phyloP scores from a whole-genome alignment of 2,113 vertebrate genomes.

The Pao palembangensis region DNA sequence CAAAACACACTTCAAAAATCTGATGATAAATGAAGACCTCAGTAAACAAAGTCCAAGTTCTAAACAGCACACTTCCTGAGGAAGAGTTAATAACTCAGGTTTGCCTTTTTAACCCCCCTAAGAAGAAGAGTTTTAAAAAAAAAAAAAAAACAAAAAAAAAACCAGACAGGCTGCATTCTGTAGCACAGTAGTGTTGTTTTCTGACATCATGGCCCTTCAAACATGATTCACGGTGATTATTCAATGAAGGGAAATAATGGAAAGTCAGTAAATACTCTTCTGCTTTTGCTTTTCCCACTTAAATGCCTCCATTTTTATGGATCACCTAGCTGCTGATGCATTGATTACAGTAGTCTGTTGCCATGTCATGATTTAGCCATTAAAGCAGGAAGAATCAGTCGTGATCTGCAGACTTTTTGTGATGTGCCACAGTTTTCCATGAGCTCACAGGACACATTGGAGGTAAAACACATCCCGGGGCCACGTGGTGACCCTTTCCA shows the following conservation, averaged over 20 bases:
- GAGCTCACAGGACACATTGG: constrained; percentile 53
- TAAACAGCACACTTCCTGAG: constrained; percentile 20
- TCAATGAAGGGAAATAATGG: not conserved
- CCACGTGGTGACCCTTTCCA: constrained; percentile 22
- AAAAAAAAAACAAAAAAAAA: not conserved
- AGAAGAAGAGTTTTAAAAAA: not conserved
- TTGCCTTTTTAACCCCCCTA: constrained; percentile 22
- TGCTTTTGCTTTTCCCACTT: not conserved
- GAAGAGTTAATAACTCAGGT: constrained; percentile 36
- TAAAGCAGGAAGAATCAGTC: constrained; percentile 43
- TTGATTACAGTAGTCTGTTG: constrained; percentile 38
- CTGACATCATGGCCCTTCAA: not conserved
- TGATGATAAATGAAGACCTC: constrained; percentile 31
- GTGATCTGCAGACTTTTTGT: constrained; percentile 45
- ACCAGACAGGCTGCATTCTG: not conserved
- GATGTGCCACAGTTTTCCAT: constrained; percentile 63
- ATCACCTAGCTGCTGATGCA: constrained; percentile 44
- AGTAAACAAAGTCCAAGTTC: constrained; percentile 39
- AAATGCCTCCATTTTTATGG: not conserved
- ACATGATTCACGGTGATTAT: not conserved
- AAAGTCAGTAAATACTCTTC: no score
- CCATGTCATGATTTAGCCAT: constrained; percentile 49
- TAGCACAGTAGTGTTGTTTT: not conserved
- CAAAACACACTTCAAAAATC: constrained; percentile 50
- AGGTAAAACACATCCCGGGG: constrained; percentile 31